Percentiles rank a stretch among this genome's conserved stretches.
These are phyloP conservation scores for Gallinago media DNA, from an alignment of 2,113 vertebrate genomes.

Conservation along the genomic window DNA sequence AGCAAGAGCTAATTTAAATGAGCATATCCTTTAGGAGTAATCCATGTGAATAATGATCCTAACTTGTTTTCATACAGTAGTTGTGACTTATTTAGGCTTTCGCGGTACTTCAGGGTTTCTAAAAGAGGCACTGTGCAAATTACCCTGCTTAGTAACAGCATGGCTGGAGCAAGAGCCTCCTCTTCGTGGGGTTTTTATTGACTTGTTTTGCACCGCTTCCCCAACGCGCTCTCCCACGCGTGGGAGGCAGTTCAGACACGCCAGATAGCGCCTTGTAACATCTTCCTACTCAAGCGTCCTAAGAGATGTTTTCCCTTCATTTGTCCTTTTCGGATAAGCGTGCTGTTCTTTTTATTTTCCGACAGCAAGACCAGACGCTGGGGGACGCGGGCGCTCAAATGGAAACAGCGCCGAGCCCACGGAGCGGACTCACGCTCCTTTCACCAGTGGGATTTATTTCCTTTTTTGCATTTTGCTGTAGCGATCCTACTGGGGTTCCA, in stretches of 20 bases:
- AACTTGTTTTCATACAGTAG: background rate
- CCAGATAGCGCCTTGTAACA: background rate
- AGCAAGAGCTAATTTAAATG: background rate
- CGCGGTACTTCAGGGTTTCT: background rate
- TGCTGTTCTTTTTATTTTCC: background rate
- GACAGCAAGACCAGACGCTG: background rate
- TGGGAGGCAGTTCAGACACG: background rate
- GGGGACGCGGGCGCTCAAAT: background rate
- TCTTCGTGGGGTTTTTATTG: background rate
- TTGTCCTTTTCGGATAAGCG: background rate
- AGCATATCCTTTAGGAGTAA: constrained; percentile 25
- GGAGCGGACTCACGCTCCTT: background rate
- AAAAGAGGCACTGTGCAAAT: background rate
- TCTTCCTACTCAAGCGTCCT: background rate
- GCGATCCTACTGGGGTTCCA: accelerated
- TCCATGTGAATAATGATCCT: background rate
- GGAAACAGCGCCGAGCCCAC: accelerated
- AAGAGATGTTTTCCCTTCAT: background rate
- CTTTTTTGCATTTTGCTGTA: accelerated
- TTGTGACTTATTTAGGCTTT: background rate
- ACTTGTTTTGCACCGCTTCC: background rate
- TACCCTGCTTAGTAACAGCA: background rate
- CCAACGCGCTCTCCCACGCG: background rate
- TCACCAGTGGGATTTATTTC: accelerated
- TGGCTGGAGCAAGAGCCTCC: background rate